Conservation (phyloP, 2,888 invertebrate species). For the Icerya purchasi region DNA sequence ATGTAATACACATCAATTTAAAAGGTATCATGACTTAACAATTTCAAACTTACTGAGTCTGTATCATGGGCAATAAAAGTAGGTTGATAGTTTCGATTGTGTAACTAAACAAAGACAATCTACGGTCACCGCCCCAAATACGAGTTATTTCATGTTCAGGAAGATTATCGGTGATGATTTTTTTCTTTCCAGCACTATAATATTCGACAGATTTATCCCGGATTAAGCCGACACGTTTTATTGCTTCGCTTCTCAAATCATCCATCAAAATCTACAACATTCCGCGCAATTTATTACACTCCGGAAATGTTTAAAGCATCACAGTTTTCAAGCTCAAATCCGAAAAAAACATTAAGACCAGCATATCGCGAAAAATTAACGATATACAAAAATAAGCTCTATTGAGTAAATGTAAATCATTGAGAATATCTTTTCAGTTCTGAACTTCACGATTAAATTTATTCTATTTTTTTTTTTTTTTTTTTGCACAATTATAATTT, state of each 20-base stretch:
- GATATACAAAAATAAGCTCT: no score
- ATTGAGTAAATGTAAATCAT: not conserved
- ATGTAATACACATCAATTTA: no score
- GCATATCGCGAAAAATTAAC: not conserved
- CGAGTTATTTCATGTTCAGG: slow-evolving; percentile 26
- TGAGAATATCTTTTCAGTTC: not conserved
- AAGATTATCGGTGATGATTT: slow-evolving; percentile 20
- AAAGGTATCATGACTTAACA: no score
- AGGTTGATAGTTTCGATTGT: slow-evolving; percentile 87
- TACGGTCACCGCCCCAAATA: slow-evolving; percentile 44
- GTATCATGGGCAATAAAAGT: slow-evolving; percentile 87
- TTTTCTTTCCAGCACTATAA: slow-evolving; percentile 22
- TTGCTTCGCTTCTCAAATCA: slow-evolving; percentile 37
- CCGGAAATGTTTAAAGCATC: no score
- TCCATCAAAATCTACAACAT: slow-evolving; percentile 58
- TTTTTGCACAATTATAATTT: not conserved
- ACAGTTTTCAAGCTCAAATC: not conserved
- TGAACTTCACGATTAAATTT: not conserved
- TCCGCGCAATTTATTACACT: no score
- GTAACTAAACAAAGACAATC: slow-evolving; percentile 78
- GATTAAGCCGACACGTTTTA: slow-evolving; percentile 25
- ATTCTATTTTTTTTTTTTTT: not conserved
- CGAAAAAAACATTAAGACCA: slow-evolving; percentile 1
- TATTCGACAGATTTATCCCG: slow-evolving; percentile 21
- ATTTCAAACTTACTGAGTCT: slow-evolving; percentile 48